Conservation (phyloP, 2,113 vertebrate genomes). For the Ctenodactylus gundi region DNA sequence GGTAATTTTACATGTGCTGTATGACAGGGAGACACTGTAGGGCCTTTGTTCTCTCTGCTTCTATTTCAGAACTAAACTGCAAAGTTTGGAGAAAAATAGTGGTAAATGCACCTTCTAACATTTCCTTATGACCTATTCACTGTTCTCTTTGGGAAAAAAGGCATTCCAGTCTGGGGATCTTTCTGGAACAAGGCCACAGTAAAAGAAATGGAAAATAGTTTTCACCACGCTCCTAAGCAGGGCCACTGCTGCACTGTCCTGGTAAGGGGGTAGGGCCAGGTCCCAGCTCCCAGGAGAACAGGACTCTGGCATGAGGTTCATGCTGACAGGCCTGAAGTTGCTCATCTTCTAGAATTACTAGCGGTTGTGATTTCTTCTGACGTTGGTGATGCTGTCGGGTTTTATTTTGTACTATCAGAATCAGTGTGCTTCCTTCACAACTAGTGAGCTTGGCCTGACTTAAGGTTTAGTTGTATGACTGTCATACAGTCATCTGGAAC, state of each 20-base stretch:
- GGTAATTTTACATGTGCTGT: neutral
- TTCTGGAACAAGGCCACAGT: neutral
- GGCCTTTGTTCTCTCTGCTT: neutral
- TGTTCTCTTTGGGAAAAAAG: constrained; percentile 42
- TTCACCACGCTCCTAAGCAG: neutral
- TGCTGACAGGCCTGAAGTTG: neutral
- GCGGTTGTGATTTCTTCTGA: neutral
- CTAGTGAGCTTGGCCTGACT: neutral
- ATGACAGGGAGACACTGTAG: neutral
- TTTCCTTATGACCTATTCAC: neutral
- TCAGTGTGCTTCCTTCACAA: neutral
- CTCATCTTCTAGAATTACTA: neutral
- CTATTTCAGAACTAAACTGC: neutral
- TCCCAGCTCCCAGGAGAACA: neutral
- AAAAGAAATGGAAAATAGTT: neutral
- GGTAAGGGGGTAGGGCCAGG: neutral
- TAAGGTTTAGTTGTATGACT: neutral
- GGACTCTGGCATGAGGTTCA: neutral
- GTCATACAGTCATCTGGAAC: neutral
- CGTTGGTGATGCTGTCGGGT: neutral
- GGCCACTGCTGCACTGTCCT: too few relatives aligned
- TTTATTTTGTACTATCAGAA: neutral
- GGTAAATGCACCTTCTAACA: neutral
- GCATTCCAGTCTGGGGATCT: neutral
- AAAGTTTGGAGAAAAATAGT: constrained; percentile 26